Conservation (phyloP, 2,888 invertebrate species). For the Antitype chi region DNA sequence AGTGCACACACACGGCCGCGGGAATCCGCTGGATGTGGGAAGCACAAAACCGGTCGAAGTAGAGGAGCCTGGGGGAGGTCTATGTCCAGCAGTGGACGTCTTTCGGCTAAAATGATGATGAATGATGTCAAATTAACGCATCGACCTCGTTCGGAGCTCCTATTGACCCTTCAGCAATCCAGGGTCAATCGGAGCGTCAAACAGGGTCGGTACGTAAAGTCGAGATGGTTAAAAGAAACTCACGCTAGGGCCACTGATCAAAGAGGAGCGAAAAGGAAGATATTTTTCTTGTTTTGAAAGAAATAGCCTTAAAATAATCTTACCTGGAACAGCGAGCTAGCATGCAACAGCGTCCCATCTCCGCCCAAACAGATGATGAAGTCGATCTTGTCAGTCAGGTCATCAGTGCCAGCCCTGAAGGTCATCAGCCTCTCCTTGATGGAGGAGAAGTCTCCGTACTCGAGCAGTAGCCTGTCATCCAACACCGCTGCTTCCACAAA, state of each 20-base stretch:
- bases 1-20: too few species aligned
- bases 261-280: not conserved
- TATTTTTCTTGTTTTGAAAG: not conserved
- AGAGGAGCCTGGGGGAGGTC: too few species aligned
- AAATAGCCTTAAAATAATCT: not conserved
- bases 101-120: too few species aligned
- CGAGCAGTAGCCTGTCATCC: slow-evolving; percentile 94
- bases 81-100: too few species aligned
- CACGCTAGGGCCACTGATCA: not conserved
- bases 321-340: slow-evolving; percentile 95
- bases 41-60: too few species aligned
- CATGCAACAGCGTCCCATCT: slow-evolving; percentile 98
- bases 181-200: too few species aligned
- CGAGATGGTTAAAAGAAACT: too few species aligned
- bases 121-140: not conserved
- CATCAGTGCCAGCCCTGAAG: slow-evolving; percentile 97
- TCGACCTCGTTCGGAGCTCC: too few species aligned
- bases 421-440: slow-evolving; percentile 97
- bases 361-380: slow-evolving; percentile 99
- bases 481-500: slow-evolving; percentile 98
- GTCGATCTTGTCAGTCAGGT: slow-evolving; percentile 98
- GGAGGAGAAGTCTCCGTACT: slow-evolving; percentile 93
- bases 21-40: too few species aligned
- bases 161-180: too few species aligned
- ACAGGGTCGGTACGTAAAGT: too few species aligned